Evolutionary conservation across 2,113 vertebrate species (phyloP), one percentile per base, ranked within the genome.

Genomic region (Lanius collurio): DNA sequence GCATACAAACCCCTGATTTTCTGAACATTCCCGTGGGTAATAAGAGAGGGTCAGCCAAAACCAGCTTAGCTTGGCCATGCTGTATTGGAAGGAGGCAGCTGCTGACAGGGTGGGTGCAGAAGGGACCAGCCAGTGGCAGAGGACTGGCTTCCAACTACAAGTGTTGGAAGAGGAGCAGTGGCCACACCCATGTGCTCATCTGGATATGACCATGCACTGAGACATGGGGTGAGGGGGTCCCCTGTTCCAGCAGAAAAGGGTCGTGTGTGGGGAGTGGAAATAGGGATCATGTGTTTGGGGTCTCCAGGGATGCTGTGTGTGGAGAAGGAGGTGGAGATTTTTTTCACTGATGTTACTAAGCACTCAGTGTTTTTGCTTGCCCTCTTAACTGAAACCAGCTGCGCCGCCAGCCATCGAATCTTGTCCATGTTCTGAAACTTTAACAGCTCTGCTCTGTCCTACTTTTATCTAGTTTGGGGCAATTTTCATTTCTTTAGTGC

Each of bases 341-440:
- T 50, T 69, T 74, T 21, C 28, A 8, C 28, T 28, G 42, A 9
- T 3, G 1, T 64, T 69, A 37, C 41, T 2, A 17, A 46, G 62
- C 2, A 0, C 56, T 67, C 4, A 3, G 55, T 42, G 78, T 5
- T 93, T 83, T 87, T 55, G 28, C 33, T 63, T 55, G 47, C 82
- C 52, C 47, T 81, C 73, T 70, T 77, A 42, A 73, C 68, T 73
- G 64, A n/a, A 93, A 74, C 33, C 57, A 80, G 49, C 57, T 90
- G 62, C 35, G 1, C 1, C 0, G 0, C 15, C 60, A 74, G 77
- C 46, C 15, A 1, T 19, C 0, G 0, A 84, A 62, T 74, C 60
- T 70, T 62, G 60, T 23, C 59, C 0, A 1, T 26, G 64, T 70
- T 75, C 28, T 90, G 85, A 84, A 93, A 84, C 60, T 69, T 67